Evolutionary conservation across 2,888 invertebrate genomes (phyloP), one percentile per base, ranked within the genome.

Genomic region (Macropis europaea): DNA sequence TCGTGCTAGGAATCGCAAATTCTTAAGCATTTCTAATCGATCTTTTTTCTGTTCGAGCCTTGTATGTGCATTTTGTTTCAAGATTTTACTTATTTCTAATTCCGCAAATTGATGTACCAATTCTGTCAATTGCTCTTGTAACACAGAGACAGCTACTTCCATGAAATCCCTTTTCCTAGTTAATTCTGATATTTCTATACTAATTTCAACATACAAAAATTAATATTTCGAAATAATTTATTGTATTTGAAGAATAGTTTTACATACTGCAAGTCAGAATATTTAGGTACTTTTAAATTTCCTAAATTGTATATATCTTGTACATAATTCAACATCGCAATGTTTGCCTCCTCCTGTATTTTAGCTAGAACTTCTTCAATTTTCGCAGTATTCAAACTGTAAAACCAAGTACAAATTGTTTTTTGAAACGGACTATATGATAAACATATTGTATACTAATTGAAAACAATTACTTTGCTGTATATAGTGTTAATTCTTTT

Each of bases 101-200:
- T 84, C 83, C 34, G 82, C 81, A 50, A 81, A 88, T 19, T 82
- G 79, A 17, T 84, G 69, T 4, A 81, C 74, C 2, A 76, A 50
- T 54, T 86, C 82, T 19, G 73, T 50, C 30, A 89, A 71, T 54
- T 84, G 82, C 3, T 87, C 80, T 47, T 81, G 79, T 47, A 88
- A 72, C 0, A 86, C 53, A 45, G 78, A 64, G 2, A 86, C 76
- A 52, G 84, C 86, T 67, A 88, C 87, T 67, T 86, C 85, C 17
- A 88, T 71, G 26, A 81, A 82, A 56, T 89, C 84, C 42, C 86
- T 75, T 54, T 77, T 82, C 32, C 63, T 80, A 11, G 70, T 84
- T 50, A 90, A 61, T 15, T 84, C 82, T 0, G 74, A 64, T 24
- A 87, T 83, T 56, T 89, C 87, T 26, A 66, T 64, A 48, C 90